These are phyloP conservation scores for Threskiornis aethiopicus DNA, from an alignment of 2,797 vertebrate species.

Conservation along the genomic window DNA sequence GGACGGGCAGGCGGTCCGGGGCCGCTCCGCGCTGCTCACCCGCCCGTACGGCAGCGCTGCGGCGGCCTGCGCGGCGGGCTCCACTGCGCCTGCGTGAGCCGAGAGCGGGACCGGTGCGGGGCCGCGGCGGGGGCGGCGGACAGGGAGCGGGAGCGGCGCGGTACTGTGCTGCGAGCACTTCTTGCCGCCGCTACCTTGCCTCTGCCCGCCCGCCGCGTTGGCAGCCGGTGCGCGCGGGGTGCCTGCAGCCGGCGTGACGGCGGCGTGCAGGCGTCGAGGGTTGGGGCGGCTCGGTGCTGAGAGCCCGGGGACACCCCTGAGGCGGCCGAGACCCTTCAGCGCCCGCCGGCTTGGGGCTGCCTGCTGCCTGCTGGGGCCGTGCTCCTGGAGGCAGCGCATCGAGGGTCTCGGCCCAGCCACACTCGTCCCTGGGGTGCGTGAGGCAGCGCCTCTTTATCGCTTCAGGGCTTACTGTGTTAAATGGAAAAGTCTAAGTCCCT, in stretches of 20 bases:
- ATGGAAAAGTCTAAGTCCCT: not conserved
- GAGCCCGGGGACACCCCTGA: not conserved
- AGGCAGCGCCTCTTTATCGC: not conserved
- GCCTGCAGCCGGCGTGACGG: not conserved
- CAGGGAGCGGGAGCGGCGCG: not conserved
- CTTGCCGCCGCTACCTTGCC: too few species aligned
- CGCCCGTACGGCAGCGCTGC: not conserved
- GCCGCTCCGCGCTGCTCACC: not conserved
- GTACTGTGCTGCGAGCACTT: not conserved
- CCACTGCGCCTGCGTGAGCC: not conserved
- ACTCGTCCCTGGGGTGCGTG: rapidly evolving
- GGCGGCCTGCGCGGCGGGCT: too few species aligned
- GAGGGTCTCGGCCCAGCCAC: not conserved
- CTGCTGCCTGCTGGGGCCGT: not conserved
- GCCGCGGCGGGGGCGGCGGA: not conserved
- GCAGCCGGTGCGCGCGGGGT: not conserved
- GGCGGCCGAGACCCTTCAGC: not conserved
- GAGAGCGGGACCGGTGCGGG: too few species aligned
- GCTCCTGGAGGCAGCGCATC: not conserved
- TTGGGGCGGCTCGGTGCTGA: not conserved
- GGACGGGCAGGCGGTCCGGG: not conserved
- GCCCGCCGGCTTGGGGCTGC: not conserved
- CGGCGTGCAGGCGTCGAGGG: not conserved
- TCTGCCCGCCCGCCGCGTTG: too few species aligned
- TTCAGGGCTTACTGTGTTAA: not conserved